Evolutionary conservation across 2,113 vertebrate genomes (phyloP).

Genomic region (pig (Sus scrofa)): T2T-Sscrofa CM000817.6:124977501-124978000

Average conservation of each 20-base stretch:
- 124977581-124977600: neutral
- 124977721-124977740: neutral
- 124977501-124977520: neutral
- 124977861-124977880: neutral
- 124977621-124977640: neutral
- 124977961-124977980: neutral
- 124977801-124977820: neutral
- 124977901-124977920: neutral
- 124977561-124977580: neutral
- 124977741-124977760: neutral
- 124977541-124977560: neutral
- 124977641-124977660: constrained; percentile 36
- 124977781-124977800: neutral
- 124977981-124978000: neutral
- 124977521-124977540: neutral
- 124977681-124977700: neutral
- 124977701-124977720: neutral
- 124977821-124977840: neutral
- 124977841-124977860: neutral
- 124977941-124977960: neutral
- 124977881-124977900: neutral
- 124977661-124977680: neutral
- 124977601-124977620: constrained; percentile 5
- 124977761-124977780: neutral
- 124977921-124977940: neutral